These are phyloP conservation scores for Sycophila texana DNA, from an alignment of 2,888 invertebrate genomes.

Conservation along the genomic window DNA sequence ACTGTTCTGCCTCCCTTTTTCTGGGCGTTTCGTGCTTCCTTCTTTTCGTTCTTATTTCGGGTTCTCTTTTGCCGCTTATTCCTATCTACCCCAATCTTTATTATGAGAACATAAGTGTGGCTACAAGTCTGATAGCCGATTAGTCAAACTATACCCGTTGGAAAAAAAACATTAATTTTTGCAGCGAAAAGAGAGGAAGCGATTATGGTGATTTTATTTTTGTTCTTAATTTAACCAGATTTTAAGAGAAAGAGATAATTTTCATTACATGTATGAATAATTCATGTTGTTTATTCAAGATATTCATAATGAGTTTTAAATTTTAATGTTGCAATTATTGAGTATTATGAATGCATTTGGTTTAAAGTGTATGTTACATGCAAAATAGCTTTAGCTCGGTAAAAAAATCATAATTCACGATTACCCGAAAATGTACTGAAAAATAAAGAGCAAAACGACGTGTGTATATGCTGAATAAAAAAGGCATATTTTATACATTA, in stretches of 20 bases:
- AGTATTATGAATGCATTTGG: neutral
- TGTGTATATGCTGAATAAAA: no score
- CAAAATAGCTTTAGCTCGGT: no score
- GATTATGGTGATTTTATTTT: constrained; percentile 37
- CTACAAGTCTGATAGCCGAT: constrained; percentile 65
- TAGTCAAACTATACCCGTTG: constrained; percentile 56
- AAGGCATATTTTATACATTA: constrained; percentile 19
- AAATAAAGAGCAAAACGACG: no score
- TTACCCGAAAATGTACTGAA: no score
- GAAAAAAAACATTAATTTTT: constrained; percentile 28
- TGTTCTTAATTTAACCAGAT: constrained; percentile 8
- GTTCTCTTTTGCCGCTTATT: constrained; percentile 64
- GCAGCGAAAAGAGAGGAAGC: constrained; percentile 4
- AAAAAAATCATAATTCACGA: no score
- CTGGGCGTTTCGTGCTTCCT: constrained; percentile 28
- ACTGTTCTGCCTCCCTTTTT: constrained; percentile 26
- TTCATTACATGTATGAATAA: neutral
- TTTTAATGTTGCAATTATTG: constrained; percentile 14
- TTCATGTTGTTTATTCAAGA: constrained; percentile 1
- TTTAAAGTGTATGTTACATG: no score
- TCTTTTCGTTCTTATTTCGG: constrained; percentile 50
- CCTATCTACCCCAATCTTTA: constrained; percentile 69
- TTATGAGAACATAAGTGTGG: constrained; percentile 69
- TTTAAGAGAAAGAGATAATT: neutral
- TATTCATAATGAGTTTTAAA: constrained; percentile 4